Evolutionary conservation across 2,797 vertebrate species (phyloP).

Genomic region (Rhincodon typus): DNA sequence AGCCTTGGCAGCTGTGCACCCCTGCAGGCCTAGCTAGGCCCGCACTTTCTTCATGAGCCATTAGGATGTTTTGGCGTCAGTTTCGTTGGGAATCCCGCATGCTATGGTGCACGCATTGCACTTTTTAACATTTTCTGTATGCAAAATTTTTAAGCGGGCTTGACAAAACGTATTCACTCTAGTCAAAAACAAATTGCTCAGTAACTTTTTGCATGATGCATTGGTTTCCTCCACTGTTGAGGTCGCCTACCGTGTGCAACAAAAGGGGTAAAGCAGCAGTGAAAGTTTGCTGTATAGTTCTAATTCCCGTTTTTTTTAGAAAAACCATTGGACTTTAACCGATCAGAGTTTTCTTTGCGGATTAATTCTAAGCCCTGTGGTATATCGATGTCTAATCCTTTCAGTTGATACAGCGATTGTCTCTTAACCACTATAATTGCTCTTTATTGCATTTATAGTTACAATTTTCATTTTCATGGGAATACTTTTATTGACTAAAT

Average conservation of each 20-base stretch:
- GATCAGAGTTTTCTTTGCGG: not conserved
- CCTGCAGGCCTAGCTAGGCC: constrained; percentile 11
- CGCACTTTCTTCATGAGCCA: not conserved
- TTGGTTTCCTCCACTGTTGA: not conserved
- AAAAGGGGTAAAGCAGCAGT: not conserved
- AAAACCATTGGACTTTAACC: not conserved
- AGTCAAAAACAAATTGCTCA: not conserved
- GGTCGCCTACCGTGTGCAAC: not conserved
- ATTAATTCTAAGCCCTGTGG: not conserved
- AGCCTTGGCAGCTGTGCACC: not conserved
- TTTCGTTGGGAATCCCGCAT: not conserved
- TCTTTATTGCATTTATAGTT: not conserved
- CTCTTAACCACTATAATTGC: not conserved
- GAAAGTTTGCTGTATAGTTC: not conserved
- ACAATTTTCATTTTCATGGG: not conserved
- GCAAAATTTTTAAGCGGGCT: not conserved
- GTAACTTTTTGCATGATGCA: not conserved
- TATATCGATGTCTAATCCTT: not conserved
- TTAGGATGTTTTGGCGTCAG: not conserved
- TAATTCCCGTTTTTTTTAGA: not conserved
- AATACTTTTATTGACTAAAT: not conserved
- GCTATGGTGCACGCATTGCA: not conserved
- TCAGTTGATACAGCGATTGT: too few relatives aligned
- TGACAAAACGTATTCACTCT: not conserved
- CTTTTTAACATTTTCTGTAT: not conserved